Evolutionary conservation across 2,888 invertebrate genomes (phyloP), one percentile per base, ranked within the genome.

Genomic region (Oscheius onirici): DNA sequence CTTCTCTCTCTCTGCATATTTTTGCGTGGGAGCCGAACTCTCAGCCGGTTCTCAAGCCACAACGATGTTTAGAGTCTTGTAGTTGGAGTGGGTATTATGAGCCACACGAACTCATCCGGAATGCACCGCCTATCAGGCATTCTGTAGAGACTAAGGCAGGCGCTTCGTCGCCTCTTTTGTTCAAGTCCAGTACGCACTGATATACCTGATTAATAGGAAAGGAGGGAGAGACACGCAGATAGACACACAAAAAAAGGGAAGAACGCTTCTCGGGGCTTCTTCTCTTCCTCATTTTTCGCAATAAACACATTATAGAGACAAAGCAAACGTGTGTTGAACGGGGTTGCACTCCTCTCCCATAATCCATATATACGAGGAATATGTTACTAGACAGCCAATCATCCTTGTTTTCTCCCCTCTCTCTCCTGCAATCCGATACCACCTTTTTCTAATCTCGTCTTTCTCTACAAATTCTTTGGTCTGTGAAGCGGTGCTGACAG

Each of bases 41-140:
- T 58, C 58, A 58, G 58, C 58, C 41, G 58, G 58, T 41, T 22
- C 41, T 40, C 55, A n/a, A 40, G 34, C 34, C 5, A 34, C 5
- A 34, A 8, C 40, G 58, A 41, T 58, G 58, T 58, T 58, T 58
- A 58, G 41, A 58, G 58, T 40, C 58, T 58, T 58, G 43, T 41
- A 34, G 40, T 58, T 41, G 58, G 41, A 46, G 63, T 28, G 63
- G 46, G 63, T 49, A 63, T 63, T 63, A 63, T 63, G 63, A 49
- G 63, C 63, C 44, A 46, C 34, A 34, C 58, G 63, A 49, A 63
- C 63, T 63, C 63, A 63, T 63, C 34, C 17, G 49, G 49, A 63
- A 63, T 63, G 63, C 63, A 46, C 46, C 46, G 26, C 63, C 49
- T 63, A 63, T 63, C 63, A 63, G 49, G 46, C 63, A 63, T 63